Evolutionary conservation across 2,888 invertebrate species (phyloP).

Genomic region (Galerucella pusilla): DNA sequence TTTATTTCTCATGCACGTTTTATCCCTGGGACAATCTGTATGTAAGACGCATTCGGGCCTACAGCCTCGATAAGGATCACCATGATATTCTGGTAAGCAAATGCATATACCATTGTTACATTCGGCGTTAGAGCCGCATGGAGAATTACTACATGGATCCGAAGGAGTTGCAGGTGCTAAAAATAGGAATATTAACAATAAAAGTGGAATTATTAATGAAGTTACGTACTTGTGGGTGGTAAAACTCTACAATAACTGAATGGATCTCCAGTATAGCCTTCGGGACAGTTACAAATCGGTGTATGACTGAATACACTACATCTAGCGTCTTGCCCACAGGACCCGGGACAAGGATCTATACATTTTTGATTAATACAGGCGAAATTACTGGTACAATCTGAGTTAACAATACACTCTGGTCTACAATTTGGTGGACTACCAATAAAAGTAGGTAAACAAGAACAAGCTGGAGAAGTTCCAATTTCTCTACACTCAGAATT

Average conservation of each 20-base stretch:
- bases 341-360: conserved; percentile 80
- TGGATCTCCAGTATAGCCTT: conserved; percentile 81
- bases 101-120: conserved; percentile 84
- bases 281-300: conserved; percentile 79
- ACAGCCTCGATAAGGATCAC: conserved; percentile 79
- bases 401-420: conserved; percentile 77
- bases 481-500: conserved; percentile 75
- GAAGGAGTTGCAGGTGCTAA: conserved; percentile 60
- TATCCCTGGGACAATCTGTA: conserved; percentile 72
- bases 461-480: conserved; percentile 72
- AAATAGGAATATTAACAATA: conserved; percentile 14
- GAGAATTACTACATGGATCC: conserved; percentile 80
- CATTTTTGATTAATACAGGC: conserved; percentile 84
- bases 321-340: conserved; percentile 78
- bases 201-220: background rate
- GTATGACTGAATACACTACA: conserved; percentile 82
- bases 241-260: conserved; percentile 74
- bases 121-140: conserved; percentile 85
- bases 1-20: conserved; percentile 75
- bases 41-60: conserved; percentile 79
- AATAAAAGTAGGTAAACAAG: conserved; percentile 73
- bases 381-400: conserved; percentile 77
- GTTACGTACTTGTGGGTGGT: conserved; percentile 62
- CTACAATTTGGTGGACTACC: conserved; percentile 78
- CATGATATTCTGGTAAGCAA: conserved; percentile 81